Base-by-base conservation (phyloP, 1,140 invertebrate genomes). In the Zaprionus ghesquierei region DNA sequence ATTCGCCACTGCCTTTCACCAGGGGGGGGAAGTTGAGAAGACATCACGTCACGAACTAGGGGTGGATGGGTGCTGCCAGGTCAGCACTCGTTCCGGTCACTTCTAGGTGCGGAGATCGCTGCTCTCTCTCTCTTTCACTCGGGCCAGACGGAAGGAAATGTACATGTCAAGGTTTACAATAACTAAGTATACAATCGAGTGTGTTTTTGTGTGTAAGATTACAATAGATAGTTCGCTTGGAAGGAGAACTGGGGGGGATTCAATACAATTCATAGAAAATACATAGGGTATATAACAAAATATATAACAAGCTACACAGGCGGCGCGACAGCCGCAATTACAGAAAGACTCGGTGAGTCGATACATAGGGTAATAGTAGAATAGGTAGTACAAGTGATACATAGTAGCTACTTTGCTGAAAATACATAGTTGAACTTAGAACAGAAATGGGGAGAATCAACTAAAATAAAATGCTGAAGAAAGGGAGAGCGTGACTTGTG, bases 131-230 rank as follows among this genome's bases (percentile, higher is more conserved):
- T 49, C 20, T 23, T 20, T 22, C 35, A 41, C 18, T 46, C 41
- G 41, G 41, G 41, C 41, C 41, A 46, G 41, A 46, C 41, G 27
- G 25, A 35, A 61, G 29, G 41, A 20, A 69, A 12, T 60, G 56
- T 73, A 73, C 70, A 73, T 73, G 64, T 72, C 64, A 73, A 23
- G 56, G 18, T 68, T 72, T 73, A 73, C 70, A 73, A 69, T 61
- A 61, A 56, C 66, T 49, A 41, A 66, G 38, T 61, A 62, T 56
- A 73, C 65, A 73, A 69, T 73, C 31, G 46, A 46, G 51, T 69
- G 23, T 54, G 22, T 63, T 13, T 54, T 23, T 25, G 9, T 46
- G 9, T 41, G 35, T 41, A 8, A 41, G n/a, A n/a, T 61, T 69
- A 73, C 70, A 69, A 61, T 61, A 73, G 22, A 61, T 61, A 73